Evolutionary conservation across 2,888 invertebrate species (phyloP), one percentile per base, ranked within the genome.

Genomic region (Drosophila algonquin): DNA sequence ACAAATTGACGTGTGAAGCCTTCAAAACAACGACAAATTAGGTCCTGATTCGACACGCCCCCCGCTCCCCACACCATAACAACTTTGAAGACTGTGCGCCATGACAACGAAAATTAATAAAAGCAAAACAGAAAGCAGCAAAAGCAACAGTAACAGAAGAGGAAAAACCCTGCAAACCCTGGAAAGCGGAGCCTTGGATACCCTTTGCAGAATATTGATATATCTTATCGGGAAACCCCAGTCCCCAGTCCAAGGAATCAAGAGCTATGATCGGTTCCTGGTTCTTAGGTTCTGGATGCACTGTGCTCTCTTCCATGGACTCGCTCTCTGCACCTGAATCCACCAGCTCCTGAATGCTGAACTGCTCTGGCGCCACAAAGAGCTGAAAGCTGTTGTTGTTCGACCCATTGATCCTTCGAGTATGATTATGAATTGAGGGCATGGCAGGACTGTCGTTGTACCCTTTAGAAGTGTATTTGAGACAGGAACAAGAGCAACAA

Each of bases 41-140:
- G 56, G 47, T 65, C 57, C 67, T 56, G 48, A 71, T 64, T 53
- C 65, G 64, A 71, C 65, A 51, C 65, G 70, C 21, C 21, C 3
- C 21, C 21, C 21, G 0, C 21, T 3, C 21, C 21, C 21, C 21
- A 1, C 65, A 68, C 51, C 32, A 50, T 18, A 40, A 21, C 52
- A 55, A 74, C 67, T 72, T 53, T 56, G 35, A 50, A 69, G 67
- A 63, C 72, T 59, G 59, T 62, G 40, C 77, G 81, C 60, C 68
- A 83, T 81, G 76, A 55, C 74, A 76, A 79, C 81, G 74, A 62
- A 62, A 79, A 60, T 78, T 63, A 60, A 65, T 76, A 73, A 73
- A 59, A 55, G 58, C 52, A 58, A 57, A 46, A 59, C 52, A 32
- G 12, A 51, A 44, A 55, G 27, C 14, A 50, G 32, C 14, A 32